Evolutionary conservation across 2,888 invertebrate species (phyloP).

Genomic region (Poecilobothrus nobilitatus): DNA sequence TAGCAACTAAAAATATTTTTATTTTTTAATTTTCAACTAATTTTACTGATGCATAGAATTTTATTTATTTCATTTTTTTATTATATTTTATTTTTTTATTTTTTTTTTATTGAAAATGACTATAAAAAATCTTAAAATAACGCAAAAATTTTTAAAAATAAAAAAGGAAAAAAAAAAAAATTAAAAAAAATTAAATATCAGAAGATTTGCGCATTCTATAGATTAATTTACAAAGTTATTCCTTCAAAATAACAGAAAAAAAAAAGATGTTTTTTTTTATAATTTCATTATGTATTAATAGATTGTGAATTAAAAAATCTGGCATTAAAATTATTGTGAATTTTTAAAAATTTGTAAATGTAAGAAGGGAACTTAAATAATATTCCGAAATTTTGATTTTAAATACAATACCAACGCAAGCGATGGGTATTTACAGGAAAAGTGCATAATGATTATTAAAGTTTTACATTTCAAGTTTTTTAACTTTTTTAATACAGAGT

Average conservation of each 20-base stretch:
- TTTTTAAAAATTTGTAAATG: not conserved
- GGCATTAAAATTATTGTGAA: not conserved
- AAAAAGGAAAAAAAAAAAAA: not conserved
- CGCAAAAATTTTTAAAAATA: not conserved
- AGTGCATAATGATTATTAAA: no score
- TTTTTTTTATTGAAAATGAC: not conserved
- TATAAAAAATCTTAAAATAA: conserved; percentile 6
- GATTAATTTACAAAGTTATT: not conserved
- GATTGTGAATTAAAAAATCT: conserved; percentile 1
- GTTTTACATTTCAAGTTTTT: no score
- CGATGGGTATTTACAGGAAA: no score
- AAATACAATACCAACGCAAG: no score
- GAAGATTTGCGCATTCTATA: not conserved
- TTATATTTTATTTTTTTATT: not conserved
- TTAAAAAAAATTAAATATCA: not conserved
- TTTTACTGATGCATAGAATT: conserved; percentile 6
- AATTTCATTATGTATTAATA: not conserved
- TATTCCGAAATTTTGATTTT: no score
- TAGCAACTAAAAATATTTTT: not conserved
- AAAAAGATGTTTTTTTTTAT: not conserved
- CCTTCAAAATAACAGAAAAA: not conserved
- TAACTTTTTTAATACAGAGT: no score
- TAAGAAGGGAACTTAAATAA: no score
- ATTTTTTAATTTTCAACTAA: not conserved
- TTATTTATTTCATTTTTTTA: not conserved